These are phyloP conservation scores for Alloplasta piceator DNA, from an alignment of 2,888 invertebrate genomes.

Conservation along the genomic window DNA sequence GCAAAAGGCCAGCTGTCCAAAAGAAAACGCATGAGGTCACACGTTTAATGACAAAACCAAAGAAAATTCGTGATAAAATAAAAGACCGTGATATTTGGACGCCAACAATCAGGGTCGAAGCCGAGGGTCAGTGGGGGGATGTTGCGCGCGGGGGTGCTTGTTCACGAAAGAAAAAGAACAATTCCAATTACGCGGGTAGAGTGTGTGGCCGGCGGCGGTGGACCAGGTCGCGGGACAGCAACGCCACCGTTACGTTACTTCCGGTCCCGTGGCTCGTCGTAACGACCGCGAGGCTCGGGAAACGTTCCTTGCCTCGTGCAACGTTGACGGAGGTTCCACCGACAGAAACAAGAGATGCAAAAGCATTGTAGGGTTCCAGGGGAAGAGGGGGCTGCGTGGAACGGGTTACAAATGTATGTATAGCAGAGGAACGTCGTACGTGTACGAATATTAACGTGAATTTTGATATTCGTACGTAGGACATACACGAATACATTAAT, in stretches of 20 bases:
- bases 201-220: conserved; percentile 29
- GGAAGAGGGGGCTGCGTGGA: not conserved
- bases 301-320: conserved; percentile 36
- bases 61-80: conserved; percentile 38
- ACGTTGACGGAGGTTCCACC: conserved; percentile 31
- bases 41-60: conserved; percentile 13
- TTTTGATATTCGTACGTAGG: conserved; percentile 35
- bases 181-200: conserved; percentile 64
- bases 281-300: conserved; percentile 60
- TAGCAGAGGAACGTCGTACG: conserved; percentile 68
- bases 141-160: too few relatives aligned
- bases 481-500: conserved; percentile 16
- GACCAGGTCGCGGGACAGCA: conserved; percentile 18
- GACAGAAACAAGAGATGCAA: conserved; percentile 58
- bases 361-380: conserved; percentile 21
- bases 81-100: conserved; percentile 37
- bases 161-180: conserved; percentile 67
- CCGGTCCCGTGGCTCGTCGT: conserved; percentile 69
- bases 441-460: conserved; percentile 58
- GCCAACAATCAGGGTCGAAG: too few relatives aligned
- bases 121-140: too few relatives aligned
- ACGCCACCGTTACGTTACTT: conserved; percentile 67
- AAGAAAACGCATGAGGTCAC: conserved; percentile 44
- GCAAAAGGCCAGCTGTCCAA: conserved; percentile 7
- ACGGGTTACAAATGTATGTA: conserved; percentile 33